A percentile compares a stretch with the other conserved stretches of the same genome.
These are phyloP conservation scores for Ataeniobius toweri DNA, from an alignment of 2,797 vertebrate genomes.

Conservation along the genomic window DNA sequence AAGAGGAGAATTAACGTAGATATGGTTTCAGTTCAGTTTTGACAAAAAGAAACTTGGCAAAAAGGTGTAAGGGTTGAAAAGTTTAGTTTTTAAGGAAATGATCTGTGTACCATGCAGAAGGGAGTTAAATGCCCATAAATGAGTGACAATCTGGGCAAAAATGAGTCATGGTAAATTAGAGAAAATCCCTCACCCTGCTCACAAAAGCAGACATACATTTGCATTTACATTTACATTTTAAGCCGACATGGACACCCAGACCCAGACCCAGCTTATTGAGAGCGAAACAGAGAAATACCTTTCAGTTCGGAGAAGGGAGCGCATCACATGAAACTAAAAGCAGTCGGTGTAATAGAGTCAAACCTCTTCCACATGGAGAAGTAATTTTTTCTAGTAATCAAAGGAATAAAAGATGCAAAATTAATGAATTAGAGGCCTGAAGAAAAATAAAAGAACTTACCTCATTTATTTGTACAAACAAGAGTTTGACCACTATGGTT, in stretches of 20 bases:
- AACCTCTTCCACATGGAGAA: slow-evolving; percentile 1
- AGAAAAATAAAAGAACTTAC: slow-evolving; percentile 14
- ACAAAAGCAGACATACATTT: slow-evolving; percentile 61
- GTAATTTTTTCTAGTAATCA: slow-evolving; percentile 8
- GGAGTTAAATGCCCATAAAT: slow-evolving; percentile 53
- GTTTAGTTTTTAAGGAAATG: slow-evolving; percentile 50
- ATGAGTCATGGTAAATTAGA: slow-evolving; percentile 69
- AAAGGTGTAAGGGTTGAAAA: slow-evolving; percentile 58
- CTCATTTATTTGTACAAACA: slow-evolving; percentile 1
- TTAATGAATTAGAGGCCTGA: slow-evolving; percentile 1
- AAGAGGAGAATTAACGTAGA: slow-evolving; percentile 47
- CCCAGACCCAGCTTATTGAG: slow-evolving; percentile 30
- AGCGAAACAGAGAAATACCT: slow-evolving; percentile 30
- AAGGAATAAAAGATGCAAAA: slow-evolving; percentile 3
- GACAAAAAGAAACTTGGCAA: slow-evolving; percentile 60
- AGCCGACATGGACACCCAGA: slow-evolving; percentile 53
- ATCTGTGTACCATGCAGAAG: slow-evolving; percentile 35
- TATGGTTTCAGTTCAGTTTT: slow-evolving; percentile 43
- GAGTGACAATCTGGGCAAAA: slow-evolving; percentile 64
- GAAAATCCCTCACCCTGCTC: slow-evolving; percentile 70
- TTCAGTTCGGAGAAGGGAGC: slow-evolving; percentile 16
- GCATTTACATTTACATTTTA: slow-evolving; percentile 69
- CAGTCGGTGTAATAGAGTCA: slow-evolving; percentile 41
- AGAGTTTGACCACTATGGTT: neutral
- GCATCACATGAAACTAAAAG: slow-evolving; percentile 21